A percentile compares a stretch with the other conserved stretches of the same genome.
Conservation (phyloP, 2,888 invertebrate genomes). For the Zaprionus bogoriensis region DNA sequence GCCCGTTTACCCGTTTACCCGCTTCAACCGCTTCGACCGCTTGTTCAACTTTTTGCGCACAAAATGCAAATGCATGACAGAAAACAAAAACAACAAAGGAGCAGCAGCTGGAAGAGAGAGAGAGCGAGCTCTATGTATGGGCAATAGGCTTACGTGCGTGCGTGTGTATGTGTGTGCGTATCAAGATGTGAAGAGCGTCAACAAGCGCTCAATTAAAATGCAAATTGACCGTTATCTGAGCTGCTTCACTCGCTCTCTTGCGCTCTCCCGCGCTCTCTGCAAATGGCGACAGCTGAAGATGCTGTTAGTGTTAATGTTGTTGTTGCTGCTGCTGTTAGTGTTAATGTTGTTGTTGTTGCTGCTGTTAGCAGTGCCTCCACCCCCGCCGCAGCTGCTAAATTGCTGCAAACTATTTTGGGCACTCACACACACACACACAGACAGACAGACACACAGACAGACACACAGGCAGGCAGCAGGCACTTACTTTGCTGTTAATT, state of each 20-base stretch:
- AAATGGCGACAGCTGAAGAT: conserved; percentile 49
- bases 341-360: not conserved
- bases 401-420: conserved; percentile 52
- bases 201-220: conserved; percentile 69
- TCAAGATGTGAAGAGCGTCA: conserved; percentile 32
- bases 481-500: conserved; percentile 52
- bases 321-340: not conserved
- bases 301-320: conserved; percentile 19
- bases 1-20: not conserved
- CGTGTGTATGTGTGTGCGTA: conserved; percentile 2
- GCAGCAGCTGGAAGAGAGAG: not conserved
- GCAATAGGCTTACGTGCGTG: conserved; percentile 11
- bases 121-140: conserved; percentile 20
- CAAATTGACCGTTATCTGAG: conserved; percentile 63
- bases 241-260: conserved; percentile 7
- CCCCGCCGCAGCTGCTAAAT: conserved; percentile 33
- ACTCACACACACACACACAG: conserved; percentile 21
- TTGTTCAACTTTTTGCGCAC: conserved; percentile 34
- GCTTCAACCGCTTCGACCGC: not conserved
- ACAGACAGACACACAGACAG: conserved; percentile 13
- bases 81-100: conserved; percentile 3
- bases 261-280: conserved; percentile 3
- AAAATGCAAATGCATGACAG: conserved; percentile 32
- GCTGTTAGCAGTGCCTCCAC: conserved; percentile 25
- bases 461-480: conserved; percentile 3